Evolutionary conservation across 2,113 vertebrate species (phyloP).

Genomic region (Myrmecobius fasciatus): DNA sequence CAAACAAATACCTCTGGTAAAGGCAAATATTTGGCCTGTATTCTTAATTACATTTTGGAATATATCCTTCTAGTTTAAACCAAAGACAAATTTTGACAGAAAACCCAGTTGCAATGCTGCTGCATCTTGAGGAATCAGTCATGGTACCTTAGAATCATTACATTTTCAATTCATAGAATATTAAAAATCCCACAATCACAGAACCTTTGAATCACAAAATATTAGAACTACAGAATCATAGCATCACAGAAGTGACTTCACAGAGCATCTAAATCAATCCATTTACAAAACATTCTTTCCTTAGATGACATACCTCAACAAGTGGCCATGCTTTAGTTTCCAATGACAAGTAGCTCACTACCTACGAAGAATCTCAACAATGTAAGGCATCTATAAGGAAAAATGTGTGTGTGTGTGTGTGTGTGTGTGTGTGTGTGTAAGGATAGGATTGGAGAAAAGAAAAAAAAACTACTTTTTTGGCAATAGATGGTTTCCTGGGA

Average conservation of each 20-base stretch:
- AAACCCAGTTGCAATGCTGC: not conserved
- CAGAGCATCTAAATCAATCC: not conserved
- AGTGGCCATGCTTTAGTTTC: not conserved
- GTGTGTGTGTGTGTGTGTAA: not conserved
- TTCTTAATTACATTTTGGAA: conserved; percentile 36
- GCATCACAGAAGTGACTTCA: not conserved
- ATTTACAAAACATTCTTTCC: not conserved
- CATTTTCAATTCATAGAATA: not conserved
- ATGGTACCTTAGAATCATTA: not conserved
- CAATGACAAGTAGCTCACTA: not conserved
- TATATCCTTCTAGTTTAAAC: conserved; percentile 15
- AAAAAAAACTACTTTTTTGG: not conserved
- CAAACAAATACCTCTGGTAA: not conserved
- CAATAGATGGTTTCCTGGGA: not conserved
- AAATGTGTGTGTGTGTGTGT: not conserved
- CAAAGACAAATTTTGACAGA: conserved; percentile 34
- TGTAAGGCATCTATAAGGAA: not conserved
- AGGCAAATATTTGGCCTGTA: not conserved
- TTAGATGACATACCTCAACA: not conserved
- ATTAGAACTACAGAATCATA: not conserved
- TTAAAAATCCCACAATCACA: not conserved
- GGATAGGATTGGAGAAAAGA: not conserved
- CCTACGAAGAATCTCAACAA: not conserved
- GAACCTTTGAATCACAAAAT: not conserved
- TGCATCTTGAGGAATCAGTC: conserved; percentile 21